Evolutionary conservation across 2,888 invertebrate species (phyloP), one percentile per base, ranked within the genome.

Genomic region (Macrosiphum euphorbiae): DNA sequence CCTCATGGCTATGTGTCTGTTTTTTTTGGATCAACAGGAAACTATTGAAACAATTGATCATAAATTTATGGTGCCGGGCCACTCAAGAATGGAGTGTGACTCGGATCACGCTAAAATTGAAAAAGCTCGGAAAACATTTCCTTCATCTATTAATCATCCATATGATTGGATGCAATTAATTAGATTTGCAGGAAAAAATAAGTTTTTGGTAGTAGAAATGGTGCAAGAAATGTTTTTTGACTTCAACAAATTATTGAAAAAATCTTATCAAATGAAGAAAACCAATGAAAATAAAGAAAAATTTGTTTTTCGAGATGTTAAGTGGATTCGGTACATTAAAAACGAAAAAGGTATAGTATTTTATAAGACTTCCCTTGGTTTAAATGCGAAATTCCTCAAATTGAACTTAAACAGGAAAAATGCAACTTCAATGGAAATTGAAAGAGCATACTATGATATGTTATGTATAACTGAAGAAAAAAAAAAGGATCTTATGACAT

Each of bases 81-180:
- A 85, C 28, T 85, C 44, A 24, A 7, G 85, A 52, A 88, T 52
- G 88, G 88, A 88, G 35, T 88, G 88, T 24, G 88, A 35, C 35
- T n/a, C 88, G 7, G 88, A 88, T 16, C 88, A 88, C n/a, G 88
- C 88, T 2, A 88, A 1, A 55, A 88, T 88, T 7, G 52, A 88
- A 55, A 88, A 88, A 16, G 88, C 88, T n/a, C 20, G 20, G 5
- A 55, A 55, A 88, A 55, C 24, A 35, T 88, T 55, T 11, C 88
- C 88, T 35, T 55, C n/a, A 10, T 7, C 55, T 2, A 88, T 88
- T 55, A 88, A 88, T 88, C 88, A 88, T 24, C 88, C 88, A 20
- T 35, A 88, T 55, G 55, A 88, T 55, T 88, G 55, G 55, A 1
- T 13, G 1, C 13, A 88, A 11, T 16, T 55, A 26, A 88, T 58